phyloP scores from a whole-genome alignment of 1,140 invertebrate species.

The Drosophila melanogaster region Release_6_plus_ISO1_MT NT_037436.4:21255501-21256000 shows the following conservation, averaged over 20 bases:
- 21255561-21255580: slow-evolving; percentile 68
- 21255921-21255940: slow-evolving; percentile 2
- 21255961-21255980: slow-evolving; percentile 56
- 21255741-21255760: slow-evolving; percentile 23
- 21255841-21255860: slow-evolving; percentile 76
- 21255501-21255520: slow-evolving; percentile 65
- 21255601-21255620: slow-evolving; percentile 56
- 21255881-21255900: slow-evolving; percentile 55
- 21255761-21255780: slow-evolving; percentile 31
- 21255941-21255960: slow-evolving; percentile 53
- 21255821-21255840: slow-evolving; percentile 78
- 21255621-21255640: slow-evolving; percentile 80
- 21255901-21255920: slow-evolving; percentile 64
- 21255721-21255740: slow-evolving; percentile 49
- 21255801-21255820: slow-evolving; percentile 65
- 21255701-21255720: slow-evolving; percentile 83
- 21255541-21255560: slow-evolving; percentile 81
- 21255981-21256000: slow-evolving; percentile 1
- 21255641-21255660: slow-evolving; percentile 55
- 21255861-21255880: slow-evolving; percentile 27
- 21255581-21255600: slow-evolving; percentile 12
- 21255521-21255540: slow-evolving; percentile 62
- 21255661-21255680: slow-evolving; percentile 73
- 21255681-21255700: slow-evolving; percentile 74
- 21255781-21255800: slow-evolving; percentile 21